Evolutionary conservation across 2,113 vertebrate species (phyloP).

Genomic region (Brachyistius frenatus): DNA sequence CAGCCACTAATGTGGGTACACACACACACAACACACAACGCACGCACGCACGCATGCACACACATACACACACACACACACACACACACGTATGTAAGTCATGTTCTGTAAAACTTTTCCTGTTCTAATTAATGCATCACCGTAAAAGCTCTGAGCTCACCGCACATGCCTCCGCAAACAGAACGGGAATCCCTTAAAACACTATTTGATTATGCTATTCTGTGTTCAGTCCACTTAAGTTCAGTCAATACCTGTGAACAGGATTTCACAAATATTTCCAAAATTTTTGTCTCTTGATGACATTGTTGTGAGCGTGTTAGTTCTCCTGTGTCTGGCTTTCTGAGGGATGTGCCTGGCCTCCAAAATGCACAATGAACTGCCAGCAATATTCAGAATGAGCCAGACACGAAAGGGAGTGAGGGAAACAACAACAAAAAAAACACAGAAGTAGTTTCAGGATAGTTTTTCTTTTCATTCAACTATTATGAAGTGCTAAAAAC

Average conservation of each 20-base stretch:
- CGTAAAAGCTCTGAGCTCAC: background rate
- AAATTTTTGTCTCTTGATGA: slow-evolving; percentile 4
- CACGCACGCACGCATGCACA: too few species aligned
- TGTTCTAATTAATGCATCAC: slow-evolving; percentile 10
- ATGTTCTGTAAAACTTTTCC: slow-evolving; percentile 13
- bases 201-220: background rate
- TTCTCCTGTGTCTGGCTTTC: slow-evolving; percentile 7
- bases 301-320: slow-evolving; percentile 5
- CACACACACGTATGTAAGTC: slow-evolving; percentile 5
- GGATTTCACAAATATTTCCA: slow-evolving; percentile 20
- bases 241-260: slow-evolving; percentile 9
- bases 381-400: slow-evolving; percentile 32
- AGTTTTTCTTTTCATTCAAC: background rate
- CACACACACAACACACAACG: slow-evolving; percentile 21
- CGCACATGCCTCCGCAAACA: background rate
- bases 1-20: slow-evolving; percentile 29
- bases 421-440: background rate
- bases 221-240: background rate
- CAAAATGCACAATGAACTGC: slow-evolving; percentile 24
- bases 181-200: background rate
- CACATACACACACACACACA: slow-evolving; percentile 10
- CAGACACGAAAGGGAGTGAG: background rate
- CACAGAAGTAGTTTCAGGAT: background rate
- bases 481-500: background rate
- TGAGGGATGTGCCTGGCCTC: background rate